Evolutionary conservation across 2,797 vertebrate genomes (phyloP).

Genomic region (Eulemur mongoz): DNA sequence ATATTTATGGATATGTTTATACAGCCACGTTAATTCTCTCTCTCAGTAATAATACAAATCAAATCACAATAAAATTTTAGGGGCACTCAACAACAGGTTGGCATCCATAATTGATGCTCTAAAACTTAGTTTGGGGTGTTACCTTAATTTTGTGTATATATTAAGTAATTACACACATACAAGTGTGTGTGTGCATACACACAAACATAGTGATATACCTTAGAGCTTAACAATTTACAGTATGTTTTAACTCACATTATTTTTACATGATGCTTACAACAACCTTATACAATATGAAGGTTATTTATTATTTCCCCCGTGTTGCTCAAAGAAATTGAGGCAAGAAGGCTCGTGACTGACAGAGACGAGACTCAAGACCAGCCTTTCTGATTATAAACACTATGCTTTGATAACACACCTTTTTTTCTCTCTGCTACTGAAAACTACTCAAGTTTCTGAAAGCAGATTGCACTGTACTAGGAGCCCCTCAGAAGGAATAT

Average conservation of each 20-base stretch:
- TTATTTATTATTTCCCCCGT: neutral
- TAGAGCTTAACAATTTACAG: neutral
- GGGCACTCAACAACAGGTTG: neutral
- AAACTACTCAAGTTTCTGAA: neutral
- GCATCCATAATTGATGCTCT: neutral
- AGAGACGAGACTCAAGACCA: neutral
- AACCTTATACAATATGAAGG: neutral
- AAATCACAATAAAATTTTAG: neutral
- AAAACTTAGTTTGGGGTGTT: neutral
- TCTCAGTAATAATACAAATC: neutral
- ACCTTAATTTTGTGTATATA: neutral
- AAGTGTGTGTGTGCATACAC: neutral
- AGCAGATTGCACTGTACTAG: neutral
- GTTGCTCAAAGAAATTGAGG: neutral
- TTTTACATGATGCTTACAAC: neutral
- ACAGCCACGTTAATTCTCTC: neutral
- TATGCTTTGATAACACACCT: neutral
- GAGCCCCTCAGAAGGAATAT: neutral
- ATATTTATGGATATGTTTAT: neutral
- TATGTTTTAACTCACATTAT: neutral
- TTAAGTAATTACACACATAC: neutral
- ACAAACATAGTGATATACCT: neutral
- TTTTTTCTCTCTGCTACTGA: neutral
- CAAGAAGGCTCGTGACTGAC: neutral
- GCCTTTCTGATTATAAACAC: neutral